Evolutionary conservation across 2,113 vertebrate species (phyloP).

Genomic region (Melanocharis versteri): DNA sequence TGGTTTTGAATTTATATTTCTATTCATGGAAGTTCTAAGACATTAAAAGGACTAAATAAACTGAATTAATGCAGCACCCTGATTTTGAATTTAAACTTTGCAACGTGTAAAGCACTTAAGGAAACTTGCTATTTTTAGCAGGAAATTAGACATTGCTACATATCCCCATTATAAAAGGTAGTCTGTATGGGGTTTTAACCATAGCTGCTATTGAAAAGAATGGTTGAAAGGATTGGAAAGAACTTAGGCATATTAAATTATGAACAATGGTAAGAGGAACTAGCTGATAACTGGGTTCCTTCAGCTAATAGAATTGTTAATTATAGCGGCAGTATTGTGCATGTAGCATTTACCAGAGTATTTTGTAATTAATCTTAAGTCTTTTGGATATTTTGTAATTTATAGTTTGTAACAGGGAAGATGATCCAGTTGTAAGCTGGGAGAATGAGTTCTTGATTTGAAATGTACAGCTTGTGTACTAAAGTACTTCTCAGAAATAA

Average conservation of each 20-base stretch:
- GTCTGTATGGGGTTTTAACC: not conserved
- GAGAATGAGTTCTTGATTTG: conserved; percentile 27
- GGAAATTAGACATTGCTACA: not conserved
- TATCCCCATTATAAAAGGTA: not conserved
- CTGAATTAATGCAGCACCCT: not conserved
- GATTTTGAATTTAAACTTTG: not conserved
- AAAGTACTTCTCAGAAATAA: conserved; percentile 59
- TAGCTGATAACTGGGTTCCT: not conserved
- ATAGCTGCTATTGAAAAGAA: not conserved
- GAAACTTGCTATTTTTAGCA: not conserved
- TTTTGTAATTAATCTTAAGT: not conserved
- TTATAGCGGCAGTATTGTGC: not conserved
- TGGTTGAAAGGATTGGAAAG: not conserved
- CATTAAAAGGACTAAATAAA: not conserved
- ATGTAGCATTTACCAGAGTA: not conserved
- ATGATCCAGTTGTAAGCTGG: conserved; percentile 4
- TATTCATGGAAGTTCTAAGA: not conserved
- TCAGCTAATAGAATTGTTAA: not conserved
- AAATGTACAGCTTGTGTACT: conserved; percentile 45
- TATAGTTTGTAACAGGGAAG: not conserved
- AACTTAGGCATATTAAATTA: not conserved
- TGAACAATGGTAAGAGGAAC: not conserved
- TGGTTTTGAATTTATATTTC: not conserved
- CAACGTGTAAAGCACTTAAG: not conserved
- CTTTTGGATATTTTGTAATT: conserved; percentile 10